Percentiles rank a stretch among this genome's conserved stretches.
Evolutionary conservation across 2,888 invertebrate genomes (phyloP).

Genomic region (Xestia c-nigrum): DNA sequence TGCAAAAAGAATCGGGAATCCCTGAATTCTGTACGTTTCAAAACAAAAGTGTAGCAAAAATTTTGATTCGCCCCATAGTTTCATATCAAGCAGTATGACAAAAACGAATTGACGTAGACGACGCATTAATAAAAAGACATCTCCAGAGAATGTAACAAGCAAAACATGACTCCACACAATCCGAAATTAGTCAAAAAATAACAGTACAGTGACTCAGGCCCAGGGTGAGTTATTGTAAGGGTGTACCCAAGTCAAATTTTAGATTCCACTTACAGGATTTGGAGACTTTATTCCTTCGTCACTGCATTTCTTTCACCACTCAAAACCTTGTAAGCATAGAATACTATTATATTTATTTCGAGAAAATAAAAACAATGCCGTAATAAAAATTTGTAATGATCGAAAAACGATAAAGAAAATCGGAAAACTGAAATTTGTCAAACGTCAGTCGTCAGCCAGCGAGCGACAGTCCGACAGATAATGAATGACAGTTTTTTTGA

Average conservation of each 20-base stretch:
- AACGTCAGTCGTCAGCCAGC: constrained; percentile 27
- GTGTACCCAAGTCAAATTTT: constrained; percentile 53
- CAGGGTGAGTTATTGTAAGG: constrained; percentile 36
- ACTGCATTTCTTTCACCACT: constrained; percentile 47
- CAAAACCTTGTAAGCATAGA: not conserved
- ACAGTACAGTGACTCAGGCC: constrained; percentile 47
- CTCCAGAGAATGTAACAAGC: not conserved
- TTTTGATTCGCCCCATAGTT: not conserved
- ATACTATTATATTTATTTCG: not conserved
- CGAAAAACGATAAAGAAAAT: constrained; percentile 49
- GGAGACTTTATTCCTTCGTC: constrained; percentile 33
- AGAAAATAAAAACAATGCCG: constrained; percentile 41
- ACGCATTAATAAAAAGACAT: not conserved
- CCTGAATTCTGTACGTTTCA: not conserved
- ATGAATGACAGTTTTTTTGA: constrained; percentile 31
- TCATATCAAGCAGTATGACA: not conserved
- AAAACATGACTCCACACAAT: constrained; percentile 7
- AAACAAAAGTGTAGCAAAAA: constrained; percentile 27
- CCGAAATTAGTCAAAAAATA: constrained; percentile 34
- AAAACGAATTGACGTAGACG: not conserved
- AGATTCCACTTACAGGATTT: constrained; percentile 42
- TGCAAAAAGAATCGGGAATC: not conserved
- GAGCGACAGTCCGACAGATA: constrained; percentile 30
- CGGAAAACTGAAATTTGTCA: constrained; percentile 50
- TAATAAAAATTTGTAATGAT: constrained; percentile 28